Evolutionary conservation across 2,797 vertebrate genomes (phyloP).

Genomic region (Sphaeramia orbicularis): DNA sequence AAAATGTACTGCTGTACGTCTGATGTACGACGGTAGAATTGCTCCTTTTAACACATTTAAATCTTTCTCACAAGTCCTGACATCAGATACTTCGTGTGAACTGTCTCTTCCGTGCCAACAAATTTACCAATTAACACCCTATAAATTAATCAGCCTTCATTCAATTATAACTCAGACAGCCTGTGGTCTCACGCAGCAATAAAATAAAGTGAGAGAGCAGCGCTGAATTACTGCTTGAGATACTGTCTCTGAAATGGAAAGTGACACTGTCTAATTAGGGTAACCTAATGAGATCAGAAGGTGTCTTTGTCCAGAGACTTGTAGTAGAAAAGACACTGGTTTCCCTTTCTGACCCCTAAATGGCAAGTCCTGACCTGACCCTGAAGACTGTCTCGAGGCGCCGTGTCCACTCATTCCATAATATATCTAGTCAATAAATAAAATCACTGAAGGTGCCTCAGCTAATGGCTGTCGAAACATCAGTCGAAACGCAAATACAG

Average conservation of each 20-base stretch:
- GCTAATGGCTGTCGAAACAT: neutral
- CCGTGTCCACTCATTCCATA: conserved; percentile 18
- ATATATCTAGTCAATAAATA: conserved; percentile 29
- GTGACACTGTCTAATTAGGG: conserved; percentile 79
- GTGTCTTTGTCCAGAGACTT: conserved; percentile 63
- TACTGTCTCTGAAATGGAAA: conserved; percentile 74
- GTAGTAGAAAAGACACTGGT: conserved; percentile 27
- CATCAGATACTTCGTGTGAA: conserved; percentile 1
- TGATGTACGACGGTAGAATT: neutral
- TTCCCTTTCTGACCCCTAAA: conserved; percentile 49
- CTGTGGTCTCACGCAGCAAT: conserved; percentile 51
- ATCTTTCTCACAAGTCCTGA: conserved; percentile 4
- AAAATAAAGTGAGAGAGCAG: conserved; percentile 39
- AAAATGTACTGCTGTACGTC: neutral
- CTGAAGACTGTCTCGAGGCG: conserved; percentile 38
- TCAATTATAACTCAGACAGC: conserved; percentile 62
- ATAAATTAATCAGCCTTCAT: conserved; percentile 71
- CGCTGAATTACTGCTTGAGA: conserved; percentile 58
- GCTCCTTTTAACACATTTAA: neutral
- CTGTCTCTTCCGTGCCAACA: conserved; percentile 34
- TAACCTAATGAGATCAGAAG: conserved; percentile 74
- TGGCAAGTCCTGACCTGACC: conserved; percentile 47
- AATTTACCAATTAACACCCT: conserved; percentile 60
- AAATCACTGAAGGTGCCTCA: neutral
- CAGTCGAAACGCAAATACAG: neutral